These are phyloP conservation scores for Tetheella fluctuosa DNA, from an alignment of 2,888 invertebrate species.

Conservation along the genomic window DNA sequence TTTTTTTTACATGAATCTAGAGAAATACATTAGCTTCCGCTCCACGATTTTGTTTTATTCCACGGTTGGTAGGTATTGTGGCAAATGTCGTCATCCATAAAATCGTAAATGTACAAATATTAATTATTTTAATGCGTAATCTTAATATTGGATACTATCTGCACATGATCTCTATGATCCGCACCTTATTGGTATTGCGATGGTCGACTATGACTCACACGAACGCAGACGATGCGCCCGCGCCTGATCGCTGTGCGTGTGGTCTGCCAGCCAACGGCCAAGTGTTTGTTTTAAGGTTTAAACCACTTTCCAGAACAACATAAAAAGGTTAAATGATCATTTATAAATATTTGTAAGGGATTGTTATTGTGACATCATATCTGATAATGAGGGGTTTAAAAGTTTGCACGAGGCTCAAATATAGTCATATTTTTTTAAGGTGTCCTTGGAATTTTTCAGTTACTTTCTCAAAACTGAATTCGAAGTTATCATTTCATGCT, in stretches of 20 bases:
- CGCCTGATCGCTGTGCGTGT: conserved; percentile 44
- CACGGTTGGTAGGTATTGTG: too few species aligned
- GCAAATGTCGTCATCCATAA: too few species aligned
- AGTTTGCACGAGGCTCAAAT: not conserved
- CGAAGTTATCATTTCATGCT: too few species aligned
- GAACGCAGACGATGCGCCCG: conserved; percentile 14
- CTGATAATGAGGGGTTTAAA: conserved; percentile 19
- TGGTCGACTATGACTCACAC: conserved; percentile 45
- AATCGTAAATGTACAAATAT: not conserved
- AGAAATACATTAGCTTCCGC: too few species aligned
- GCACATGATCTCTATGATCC: too few species aligned
- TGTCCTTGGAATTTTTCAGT: too few species aligned
- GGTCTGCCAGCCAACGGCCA: conserved; percentile 42
- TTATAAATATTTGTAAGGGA: conserved; percentile 45
- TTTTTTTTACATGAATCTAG: too few species aligned
- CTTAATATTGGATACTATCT: conserved; percentile 21
- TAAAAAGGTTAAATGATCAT: conserved; percentile 39
- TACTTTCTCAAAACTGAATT: too few species aligned
- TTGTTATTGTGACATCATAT: conserved; percentile 34
- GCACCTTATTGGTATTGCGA: conserved; percentile 20
- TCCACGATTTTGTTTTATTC: too few species aligned
- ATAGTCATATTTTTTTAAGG: not conserved
- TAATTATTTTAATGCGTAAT: too few species aligned
- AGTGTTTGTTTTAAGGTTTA: conserved; percentile 45
- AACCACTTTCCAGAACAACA: conserved; percentile 45